Percentiles rank a stretch among this genome's conserved stretches.
phyloP scores from a whole-genome alignment of 92 coral and sea anemone species.

The Plumapathes pennacea region DNA sequence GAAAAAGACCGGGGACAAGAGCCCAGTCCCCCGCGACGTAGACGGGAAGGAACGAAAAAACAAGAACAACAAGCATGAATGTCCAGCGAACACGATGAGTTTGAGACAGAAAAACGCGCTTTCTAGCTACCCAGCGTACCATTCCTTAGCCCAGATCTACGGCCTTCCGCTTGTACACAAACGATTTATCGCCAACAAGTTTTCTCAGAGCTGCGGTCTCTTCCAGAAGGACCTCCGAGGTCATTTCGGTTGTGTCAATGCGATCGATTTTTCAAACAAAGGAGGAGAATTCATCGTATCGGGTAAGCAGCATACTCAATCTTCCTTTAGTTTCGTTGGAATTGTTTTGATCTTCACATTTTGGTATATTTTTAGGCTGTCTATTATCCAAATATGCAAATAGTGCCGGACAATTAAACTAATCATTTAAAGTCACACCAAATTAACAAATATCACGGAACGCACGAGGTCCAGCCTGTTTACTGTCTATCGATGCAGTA shows the following conservation, averaged over 20 bases:
- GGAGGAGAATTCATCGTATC: constrained; percentile 94
- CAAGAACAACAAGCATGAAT: not conserved
- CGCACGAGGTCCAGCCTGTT: too few species aligned
- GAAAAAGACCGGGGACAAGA: not conserved
- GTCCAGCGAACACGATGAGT: not conserved
- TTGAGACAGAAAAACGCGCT: not conserved
- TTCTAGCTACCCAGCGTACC: constrained; percentile 47
- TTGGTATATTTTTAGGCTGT: too few species aligned
- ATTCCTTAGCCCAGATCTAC: constrained; percentile 40
- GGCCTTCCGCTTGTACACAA: constrained; percentile 51
- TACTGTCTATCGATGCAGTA: too few species aligned
- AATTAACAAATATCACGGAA: too few species aligned
- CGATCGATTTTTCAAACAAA: constrained; percentile 81
- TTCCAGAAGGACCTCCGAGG: constrained; percentile 75
- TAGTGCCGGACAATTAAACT: too few species aligned
- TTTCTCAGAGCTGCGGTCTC: constrained; percentile 60
- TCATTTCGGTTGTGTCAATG: constrained; percentile 96
- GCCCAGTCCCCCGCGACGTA: not conserved
- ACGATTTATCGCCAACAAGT: constrained; percentile 59
- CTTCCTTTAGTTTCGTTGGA: too few species aligned
- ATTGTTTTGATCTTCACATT: too few species aligned
- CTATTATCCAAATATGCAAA: too few species aligned
- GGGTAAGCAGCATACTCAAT: constrained; percentile 44
- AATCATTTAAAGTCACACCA: too few species aligned
- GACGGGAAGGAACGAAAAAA: too few species aligned